Conservation (phyloP, 2,797 vertebrate genomes). For the Manis javanica region DNA sequence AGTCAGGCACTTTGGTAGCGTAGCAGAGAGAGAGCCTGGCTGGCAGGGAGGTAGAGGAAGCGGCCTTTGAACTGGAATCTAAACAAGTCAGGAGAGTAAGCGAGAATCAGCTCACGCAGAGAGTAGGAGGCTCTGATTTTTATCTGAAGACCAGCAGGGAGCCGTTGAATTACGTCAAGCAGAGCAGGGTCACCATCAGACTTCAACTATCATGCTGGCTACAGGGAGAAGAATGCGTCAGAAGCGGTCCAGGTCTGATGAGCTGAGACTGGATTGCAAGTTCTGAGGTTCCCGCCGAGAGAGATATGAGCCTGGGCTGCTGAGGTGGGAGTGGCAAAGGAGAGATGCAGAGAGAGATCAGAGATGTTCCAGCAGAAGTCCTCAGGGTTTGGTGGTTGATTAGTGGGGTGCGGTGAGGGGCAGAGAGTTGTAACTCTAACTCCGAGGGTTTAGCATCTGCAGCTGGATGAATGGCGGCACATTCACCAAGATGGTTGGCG, state of each 20-base stretch:
- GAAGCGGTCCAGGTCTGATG: too few species aligned
- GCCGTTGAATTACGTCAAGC: background rate
- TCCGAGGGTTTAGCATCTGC: background rate
- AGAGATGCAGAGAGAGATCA: background rate
- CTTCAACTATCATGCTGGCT: accelerated
- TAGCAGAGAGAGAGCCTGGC: background rate
- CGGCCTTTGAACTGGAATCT: background rate
- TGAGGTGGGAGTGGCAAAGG: accelerated
- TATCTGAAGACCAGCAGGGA: background rate
- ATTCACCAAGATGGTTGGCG: background rate
- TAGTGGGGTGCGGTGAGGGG: too few species aligned
- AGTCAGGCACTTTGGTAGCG: background rate
- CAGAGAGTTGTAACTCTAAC: accelerated
- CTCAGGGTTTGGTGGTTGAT: background rate
- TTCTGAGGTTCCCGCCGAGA: background rate
- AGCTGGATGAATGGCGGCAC: accelerated
- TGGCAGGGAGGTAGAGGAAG: too few species aligned
- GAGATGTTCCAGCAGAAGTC: too few species aligned
- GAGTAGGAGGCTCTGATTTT: background rate
- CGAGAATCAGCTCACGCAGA: accelerated
- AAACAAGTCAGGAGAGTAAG: background rate
- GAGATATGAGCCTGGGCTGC: background rate
- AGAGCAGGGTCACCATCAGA: accelerated
- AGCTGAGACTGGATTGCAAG: accelerated
- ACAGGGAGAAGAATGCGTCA: accelerated